phyloP scores from a whole-genome alignment of 2,797 vertebrate species.

The Anguilla megastoma region DNA sequence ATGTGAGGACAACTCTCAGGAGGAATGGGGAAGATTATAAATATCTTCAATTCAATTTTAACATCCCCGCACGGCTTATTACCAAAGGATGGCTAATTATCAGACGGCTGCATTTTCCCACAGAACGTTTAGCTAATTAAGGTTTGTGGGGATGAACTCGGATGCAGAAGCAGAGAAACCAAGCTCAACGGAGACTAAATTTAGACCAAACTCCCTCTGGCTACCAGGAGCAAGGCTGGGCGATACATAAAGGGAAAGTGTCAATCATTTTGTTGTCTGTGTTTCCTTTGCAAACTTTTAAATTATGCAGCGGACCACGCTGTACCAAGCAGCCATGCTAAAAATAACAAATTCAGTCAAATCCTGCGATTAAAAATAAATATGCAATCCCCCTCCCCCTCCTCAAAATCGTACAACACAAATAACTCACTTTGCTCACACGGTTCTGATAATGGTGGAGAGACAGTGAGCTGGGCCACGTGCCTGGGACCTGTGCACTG shows the following conservation, averaged over 20 bases:
- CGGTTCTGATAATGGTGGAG: background rate
- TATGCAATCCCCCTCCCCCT: slow-evolving; percentile 39
- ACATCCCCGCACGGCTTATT: background rate
- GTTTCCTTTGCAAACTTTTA: slow-evolving; percentile 47
- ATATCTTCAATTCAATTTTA: background rate
- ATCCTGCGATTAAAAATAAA: slow-evolving; percentile 72
- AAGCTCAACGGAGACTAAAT: slow-evolving; percentile 60
- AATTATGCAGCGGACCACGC: slow-evolving; percentile 65
- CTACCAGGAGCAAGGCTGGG: slow-evolving; percentile 38
- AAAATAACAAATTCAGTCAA: slow-evolving; percentile 76
- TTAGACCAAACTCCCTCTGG: slow-evolving; percentile 54
- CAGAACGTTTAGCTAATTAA: slow-evolving; percentile 63
- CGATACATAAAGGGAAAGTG: slow-evolving; percentile 51
- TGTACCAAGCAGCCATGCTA: slow-evolving; percentile 67
- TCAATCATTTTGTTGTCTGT: slow-evolving; percentile 49
- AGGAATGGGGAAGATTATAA: background rate
- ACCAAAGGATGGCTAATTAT: slow-evolving; percentile 38
- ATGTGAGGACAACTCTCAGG: background rate
- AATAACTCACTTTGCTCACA: slow-evolving; percentile 10
- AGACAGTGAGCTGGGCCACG: background rate
- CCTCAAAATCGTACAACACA: slow-evolving; percentile 56
- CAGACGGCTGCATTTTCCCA: slow-evolving; percentile 57
- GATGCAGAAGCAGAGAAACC: slow-evolving; percentile 57
- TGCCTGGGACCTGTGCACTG: background rate
- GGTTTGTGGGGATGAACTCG: slow-evolving; percentile 54